Base-by-base conservation (phyloP, 2,888 invertebrate genomes). In the Eupithecia dodoneata region DNA sequence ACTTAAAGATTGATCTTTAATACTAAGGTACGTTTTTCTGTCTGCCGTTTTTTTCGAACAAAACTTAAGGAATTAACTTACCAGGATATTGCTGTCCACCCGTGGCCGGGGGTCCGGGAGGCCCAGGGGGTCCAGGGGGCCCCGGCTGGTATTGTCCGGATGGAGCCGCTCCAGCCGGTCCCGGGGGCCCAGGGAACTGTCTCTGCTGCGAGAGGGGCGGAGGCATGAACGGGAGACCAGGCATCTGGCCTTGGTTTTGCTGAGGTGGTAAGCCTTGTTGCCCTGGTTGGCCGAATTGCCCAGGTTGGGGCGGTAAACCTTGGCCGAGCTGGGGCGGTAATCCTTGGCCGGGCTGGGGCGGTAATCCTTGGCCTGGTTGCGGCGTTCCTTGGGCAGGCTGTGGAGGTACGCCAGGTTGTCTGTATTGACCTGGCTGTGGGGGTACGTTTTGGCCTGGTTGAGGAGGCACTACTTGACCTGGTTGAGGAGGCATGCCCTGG, bases 201-300 rank as follows among this genome's bases (percentile, higher is more conserved):
- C 88, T 85, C 80, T 91, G 92, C 79, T 91, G 92, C 0, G 85
- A 79, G 52, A 91, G 73, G 0, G 95, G 94, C 2, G 96, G 96
- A 0, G 94, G 95, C 95, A 95, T 95, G 77, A 94, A 94, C 2
- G 90, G 91, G 4, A 91, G 83, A 0, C 93, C 91, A 2, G 88
- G 83, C 85, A 93, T 90, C 3, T 90, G 80, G 45, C 84, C 87
- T 55, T 82, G 86, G 65, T 81, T 82, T 49, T 79, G 70, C 65
- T 86, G 82, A 2, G 83, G 85, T 18, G 85, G 84, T 78, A 78
- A 65, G 10, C 80, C 81, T 30, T 78, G 79, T 41, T 85, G 82
- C 52, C 86, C 83, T 71, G 83, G 81, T 67, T 82, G 83, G 15
- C 85, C 85, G 67, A 55, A 67, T n/a, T 71, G 73, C 0, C 84